Base-by-base conservation (phyloP, 2,797 vertebrate genomes). In the Calcarius lapponicus region DNA sequence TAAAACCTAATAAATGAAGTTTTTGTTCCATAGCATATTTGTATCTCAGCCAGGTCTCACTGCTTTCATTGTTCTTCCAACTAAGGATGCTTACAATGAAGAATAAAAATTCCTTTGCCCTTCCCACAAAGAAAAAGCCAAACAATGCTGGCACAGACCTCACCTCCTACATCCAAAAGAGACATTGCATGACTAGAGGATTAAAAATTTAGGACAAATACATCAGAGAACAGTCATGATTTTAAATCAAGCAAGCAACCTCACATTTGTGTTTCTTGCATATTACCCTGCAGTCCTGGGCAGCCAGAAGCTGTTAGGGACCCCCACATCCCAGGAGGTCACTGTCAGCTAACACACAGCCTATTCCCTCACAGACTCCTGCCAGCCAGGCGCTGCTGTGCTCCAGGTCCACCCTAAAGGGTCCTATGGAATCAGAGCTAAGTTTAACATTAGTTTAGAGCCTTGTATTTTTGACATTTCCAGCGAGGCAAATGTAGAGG, bases 401-500 rank as follows among this genome's bases (percentile, higher is more conserved):
- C 3, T 67, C 40, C 38, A 69, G 50, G 42, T 51, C 18, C 8
- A 36, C 32, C 12, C 61, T 21, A 26, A 50, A 50, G 45, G 29
- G 19, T 83, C 5, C n/a, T 61, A 26, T 51, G 28, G 48, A 62
- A 48, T 16, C 26, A 87, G 18, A 80, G 32, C 8, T 28, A 88
- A 61, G 6, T 13, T 62, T 83, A 72, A 69, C 7, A 34, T 21
- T 20, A 45, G 14, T 70, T 81, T 32, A 74, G 24, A 83, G 34
- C 6, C 12, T 9, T 22, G 24, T 1, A 3, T 34, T 88, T 34
- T 45, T 65, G 18, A 28, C 45, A 32, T 73, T 90, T 93, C 60
- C 51, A n/a, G 12, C 1, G 7, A 36, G 16, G 42, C 11, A 45
- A 79, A 65, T 1, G 2, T 5, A 48, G 48, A 54, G 1, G 14